Conservation (phyloP, 2,797 vertebrate species). For the Lacerta viridis region DNA sequence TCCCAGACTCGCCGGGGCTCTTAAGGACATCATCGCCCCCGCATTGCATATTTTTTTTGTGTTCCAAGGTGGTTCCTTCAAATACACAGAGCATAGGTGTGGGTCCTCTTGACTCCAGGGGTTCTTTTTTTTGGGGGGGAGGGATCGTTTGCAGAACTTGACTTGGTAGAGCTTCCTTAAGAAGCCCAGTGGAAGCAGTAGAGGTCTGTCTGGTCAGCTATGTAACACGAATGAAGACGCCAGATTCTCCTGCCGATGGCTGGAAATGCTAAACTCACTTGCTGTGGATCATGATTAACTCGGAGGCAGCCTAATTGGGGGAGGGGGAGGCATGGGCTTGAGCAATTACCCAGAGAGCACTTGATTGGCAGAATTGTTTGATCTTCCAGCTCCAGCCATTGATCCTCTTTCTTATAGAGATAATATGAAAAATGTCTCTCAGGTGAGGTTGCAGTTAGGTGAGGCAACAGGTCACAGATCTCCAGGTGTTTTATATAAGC, state of each 20-base stretch:
- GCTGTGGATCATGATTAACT: not conserved
- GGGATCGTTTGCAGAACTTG: not conserved
- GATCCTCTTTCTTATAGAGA: not conserved
- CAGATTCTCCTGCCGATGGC: no score
- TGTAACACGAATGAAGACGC: no score
- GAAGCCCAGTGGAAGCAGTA: not conserved
- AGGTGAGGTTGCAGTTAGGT: not conserved
- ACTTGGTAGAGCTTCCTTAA: not conserved
- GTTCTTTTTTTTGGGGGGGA: not conserved
- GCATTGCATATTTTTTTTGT: not conserved
- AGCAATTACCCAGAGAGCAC: not conserved
- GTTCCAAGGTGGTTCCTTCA: no score
- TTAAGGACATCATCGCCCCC: not conserved
- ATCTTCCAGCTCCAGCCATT: not conserved
- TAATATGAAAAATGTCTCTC: not conserved
- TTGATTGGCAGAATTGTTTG: not conserved
- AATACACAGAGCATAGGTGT: not conserved
- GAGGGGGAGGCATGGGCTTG: not conserved
- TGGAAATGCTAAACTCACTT: not conserved
- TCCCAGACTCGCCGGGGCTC: no score
- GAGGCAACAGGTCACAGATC: no score
- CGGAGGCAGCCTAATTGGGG: not conserved
- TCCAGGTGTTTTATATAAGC: no score
- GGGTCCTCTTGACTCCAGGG: no score
- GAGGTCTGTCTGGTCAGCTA: no score